phyloP scores from a whole-genome alignment of 2,113 vertebrate species.

The Ceyx melanurus region DNA sequence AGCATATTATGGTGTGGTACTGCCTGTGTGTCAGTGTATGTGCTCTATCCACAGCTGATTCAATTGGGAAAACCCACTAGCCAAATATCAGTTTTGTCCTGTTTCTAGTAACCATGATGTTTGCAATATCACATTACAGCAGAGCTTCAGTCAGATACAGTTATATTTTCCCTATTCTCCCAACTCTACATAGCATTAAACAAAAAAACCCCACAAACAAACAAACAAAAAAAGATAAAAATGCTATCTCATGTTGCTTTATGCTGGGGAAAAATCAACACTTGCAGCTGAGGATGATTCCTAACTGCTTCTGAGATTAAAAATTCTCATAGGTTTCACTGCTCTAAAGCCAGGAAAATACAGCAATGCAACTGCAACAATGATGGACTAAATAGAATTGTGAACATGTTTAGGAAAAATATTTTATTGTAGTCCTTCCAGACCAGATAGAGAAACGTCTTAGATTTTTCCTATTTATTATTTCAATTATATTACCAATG shows the following conservation, averaged over 20 bases:
- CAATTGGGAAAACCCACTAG: background rate
- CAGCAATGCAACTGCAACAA: background rate
- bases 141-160: background rate
- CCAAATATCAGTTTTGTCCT: background rate
- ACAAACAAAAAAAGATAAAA: no score
- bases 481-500: background rate
- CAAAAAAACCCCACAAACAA: background rate
- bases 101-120: background rate
- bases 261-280: background rate
- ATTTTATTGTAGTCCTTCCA: background rate
- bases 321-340: background rate
- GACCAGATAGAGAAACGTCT: background rate
- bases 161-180: background rate
- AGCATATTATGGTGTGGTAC: background rate
- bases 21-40: fast-evolving
- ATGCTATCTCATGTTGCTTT: background rate
- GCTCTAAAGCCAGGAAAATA: background rate
- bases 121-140: background rate
- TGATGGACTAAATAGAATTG: background rate
- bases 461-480: background rate
- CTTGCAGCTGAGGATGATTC: background rate
- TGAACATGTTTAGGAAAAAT: background rate
- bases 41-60: background rate
- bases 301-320: background rate
- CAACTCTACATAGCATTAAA: background rate